Percentiles rank a stretch among this genome's conserved stretches.
Evolutionary conservation across 2,888 invertebrate species (phyloP).

Genomic region (Aleiodes leptofemur): DNA sequence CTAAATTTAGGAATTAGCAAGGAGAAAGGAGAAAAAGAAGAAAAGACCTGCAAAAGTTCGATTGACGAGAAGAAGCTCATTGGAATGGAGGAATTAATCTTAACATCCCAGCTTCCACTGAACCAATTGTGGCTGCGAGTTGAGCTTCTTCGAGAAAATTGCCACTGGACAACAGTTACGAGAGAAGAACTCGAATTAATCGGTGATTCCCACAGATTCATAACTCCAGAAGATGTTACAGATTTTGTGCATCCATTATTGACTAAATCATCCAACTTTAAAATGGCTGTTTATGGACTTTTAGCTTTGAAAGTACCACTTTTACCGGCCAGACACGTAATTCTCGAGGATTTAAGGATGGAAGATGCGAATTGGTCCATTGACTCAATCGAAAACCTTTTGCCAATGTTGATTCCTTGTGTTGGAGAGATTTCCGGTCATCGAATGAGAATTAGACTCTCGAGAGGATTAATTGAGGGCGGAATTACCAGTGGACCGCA

Average conservation of each 20-base stretch:
- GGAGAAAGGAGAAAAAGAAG: constrained; percentile 57
- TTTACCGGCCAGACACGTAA: constrained; percentile 73
- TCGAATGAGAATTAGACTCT: constrained; percentile 59
- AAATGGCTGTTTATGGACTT: constrained; percentile 79
- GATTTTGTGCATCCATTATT: constrained; percentile 84
- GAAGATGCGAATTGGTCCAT: constrained; percentile 65
- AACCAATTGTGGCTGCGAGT: constrained; percentile 86
- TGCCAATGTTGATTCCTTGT: constrained; percentile 67
- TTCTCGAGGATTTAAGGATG: constrained; percentile 64
- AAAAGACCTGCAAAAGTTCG: constrained; percentile 60
- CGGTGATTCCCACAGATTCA: constrained; percentile 82
- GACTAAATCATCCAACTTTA: constrained; percentile 78
- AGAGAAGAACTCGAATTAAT: constrained; percentile 75
- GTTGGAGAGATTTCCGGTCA: constrained; percentile 63
- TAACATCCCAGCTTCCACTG: constrained; percentile 82
- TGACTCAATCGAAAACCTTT: constrained; percentile 67
- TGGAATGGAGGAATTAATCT: constrained; percentile 80
- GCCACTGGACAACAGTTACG: constrained; percentile 81
- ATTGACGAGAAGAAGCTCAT: constrained; percentile 77
- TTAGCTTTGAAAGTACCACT: constrained; percentile 79
- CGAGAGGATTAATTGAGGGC: constrained; percentile 66
- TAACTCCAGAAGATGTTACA: constrained; percentile 80
- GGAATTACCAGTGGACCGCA: constrained; percentile 79
- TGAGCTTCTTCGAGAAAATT: constrained; percentile 84
- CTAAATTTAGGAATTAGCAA: constrained; percentile 77